Evolutionary conservation across 1,140 invertebrate species (phyloP), one percentile per base, ranked within the genome.

Genomic region (Mizuhopecten yessoensis): DNA sequence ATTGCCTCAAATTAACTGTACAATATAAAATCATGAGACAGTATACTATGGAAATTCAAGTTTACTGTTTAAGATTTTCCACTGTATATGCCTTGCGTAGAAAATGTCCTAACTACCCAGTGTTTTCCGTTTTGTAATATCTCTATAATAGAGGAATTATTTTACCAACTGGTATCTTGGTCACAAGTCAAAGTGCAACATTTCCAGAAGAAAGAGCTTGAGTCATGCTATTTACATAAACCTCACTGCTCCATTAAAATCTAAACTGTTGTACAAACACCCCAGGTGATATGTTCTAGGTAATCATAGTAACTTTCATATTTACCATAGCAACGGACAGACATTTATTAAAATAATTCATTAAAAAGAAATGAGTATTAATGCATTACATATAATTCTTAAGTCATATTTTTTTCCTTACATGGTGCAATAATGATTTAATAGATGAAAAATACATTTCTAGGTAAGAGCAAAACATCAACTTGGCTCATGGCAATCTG

Each of bases 361-460:
- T 29, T 75, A 29, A 45, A 45, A 45, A 39, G 13, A 75, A 75
- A 75, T 75, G 57, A 75, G 57, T 75, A 75, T 75, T 75, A 75
- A 75, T 75, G 57, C 57, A 75, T 75, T 29, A 75, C 57, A 75
- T 75, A 29, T 29, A 75, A 75, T 75, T 75, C 23, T 29, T 75
- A n/a, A 75, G 9, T 75, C 57, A 29, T 17, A 75, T 75, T 75
- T 75, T 13, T n/a, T 75, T 75, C 57, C 57, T 29, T 17, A 75
- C 57, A 75, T 75, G 57, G 15, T 75, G n/a, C 57, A 75, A 75
- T 45, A 45, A 45, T 75, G 57, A 75, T 75, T 75, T 11, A 75
- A 5, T 75, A 29, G 23, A 75, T 75, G 57, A 29, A n/a, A 75
- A 75, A 75, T 75, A 75, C 17, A 7, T 75, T 75, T 75, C n/a